A percentile compares a stretch with the other conserved stretches of the same genome.
Evolutionary conservation across 2,888 invertebrate species (phyloP).

Genomic region (Andrena flavipes): DNA sequence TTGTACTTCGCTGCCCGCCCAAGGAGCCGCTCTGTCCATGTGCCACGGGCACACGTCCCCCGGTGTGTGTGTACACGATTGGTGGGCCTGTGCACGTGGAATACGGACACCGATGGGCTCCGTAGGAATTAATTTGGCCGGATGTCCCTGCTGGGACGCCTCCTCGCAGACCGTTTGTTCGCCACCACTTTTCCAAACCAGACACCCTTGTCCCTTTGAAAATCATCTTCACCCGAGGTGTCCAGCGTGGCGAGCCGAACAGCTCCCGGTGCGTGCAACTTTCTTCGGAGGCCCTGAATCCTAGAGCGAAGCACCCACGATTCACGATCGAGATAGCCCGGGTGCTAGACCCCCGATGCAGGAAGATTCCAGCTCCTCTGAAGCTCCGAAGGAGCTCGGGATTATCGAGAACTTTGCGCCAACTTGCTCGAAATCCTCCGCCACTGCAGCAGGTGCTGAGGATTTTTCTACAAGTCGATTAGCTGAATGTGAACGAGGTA

Average conservation of each 20-base stretch:
- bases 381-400: too few species aligned
- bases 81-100: conserved; percentile 14
- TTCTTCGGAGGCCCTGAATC: too few species aligned
- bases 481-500: too few species aligned
- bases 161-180: conserved; percentile 57
- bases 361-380: too few species aligned
- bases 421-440: too few species aligned
- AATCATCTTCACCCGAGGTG: conserved; percentile 4
- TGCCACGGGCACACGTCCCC: conserved; percentile 17
- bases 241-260: not conserved
- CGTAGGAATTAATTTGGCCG: conserved; percentile 72
- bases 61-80: conserved; percentile 10
- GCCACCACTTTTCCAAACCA: conserved; percentile 62
- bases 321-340: not conserved
- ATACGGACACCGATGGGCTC: conserved; percentile 42
- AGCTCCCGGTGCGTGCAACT: not conserved
- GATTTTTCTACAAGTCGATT: too few species aligned
- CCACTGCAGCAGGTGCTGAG: too few species aligned
- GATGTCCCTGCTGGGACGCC: conserved; percentile 63
- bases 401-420: too few species aligned
- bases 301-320: too few species aligned
- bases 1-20: conserved; percentile 66
- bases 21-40: conserved; percentile 46
- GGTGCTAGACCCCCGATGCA: not conserved
- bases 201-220: conserved; percentile 5